Evolutionary conservation across 2,113 vertebrate species (phyloP).

Genomic region (Nematolebias whitei): DNA sequence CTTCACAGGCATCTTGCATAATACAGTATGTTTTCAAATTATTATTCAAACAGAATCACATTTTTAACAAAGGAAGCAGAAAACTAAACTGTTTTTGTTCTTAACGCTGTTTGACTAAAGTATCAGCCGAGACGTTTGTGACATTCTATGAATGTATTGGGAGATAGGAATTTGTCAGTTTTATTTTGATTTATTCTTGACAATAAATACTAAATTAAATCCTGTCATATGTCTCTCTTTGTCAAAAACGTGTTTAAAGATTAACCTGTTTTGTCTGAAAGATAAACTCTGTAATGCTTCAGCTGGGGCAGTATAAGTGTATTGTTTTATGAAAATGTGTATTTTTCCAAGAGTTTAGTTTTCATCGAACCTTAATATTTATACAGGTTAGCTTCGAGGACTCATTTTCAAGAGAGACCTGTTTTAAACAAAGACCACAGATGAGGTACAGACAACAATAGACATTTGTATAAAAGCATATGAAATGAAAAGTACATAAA

Average conservation of each 20-base stretch:
- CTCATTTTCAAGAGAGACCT: no score
- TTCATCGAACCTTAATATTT: no score
- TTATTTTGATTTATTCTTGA: constrained; percentile 55
- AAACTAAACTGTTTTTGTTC: constrained; percentile 27
- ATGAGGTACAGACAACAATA: no score
- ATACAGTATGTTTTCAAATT: constrained; percentile 49
- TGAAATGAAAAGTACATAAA: no score
- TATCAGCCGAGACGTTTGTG: constrained; percentile 34
- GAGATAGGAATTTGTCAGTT: constrained; percentile 51
- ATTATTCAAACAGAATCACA: constrained; percentile 23
- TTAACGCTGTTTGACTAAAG: constrained; percentile 37
- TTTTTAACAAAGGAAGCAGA: constrained; percentile 1
- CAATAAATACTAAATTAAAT: constrained; percentile 66
- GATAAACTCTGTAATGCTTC: no score
- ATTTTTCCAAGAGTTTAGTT: no score
- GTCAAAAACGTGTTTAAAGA: not conserved
- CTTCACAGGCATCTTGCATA: constrained; percentile 37
- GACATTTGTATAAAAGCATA: no score
- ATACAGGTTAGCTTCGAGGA: no score
- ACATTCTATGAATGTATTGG: constrained; percentile 69
- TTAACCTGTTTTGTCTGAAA: not conserved
- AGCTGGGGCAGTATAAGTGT: no score
- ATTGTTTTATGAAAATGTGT: no score
- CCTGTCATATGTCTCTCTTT: constrained; percentile 31
- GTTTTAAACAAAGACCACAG: no score